These are phyloP conservation scores for Microtus montanus DNA, from an alignment of 2,113 vertebrate genomes.

Conservation along the genomic window DNA sequence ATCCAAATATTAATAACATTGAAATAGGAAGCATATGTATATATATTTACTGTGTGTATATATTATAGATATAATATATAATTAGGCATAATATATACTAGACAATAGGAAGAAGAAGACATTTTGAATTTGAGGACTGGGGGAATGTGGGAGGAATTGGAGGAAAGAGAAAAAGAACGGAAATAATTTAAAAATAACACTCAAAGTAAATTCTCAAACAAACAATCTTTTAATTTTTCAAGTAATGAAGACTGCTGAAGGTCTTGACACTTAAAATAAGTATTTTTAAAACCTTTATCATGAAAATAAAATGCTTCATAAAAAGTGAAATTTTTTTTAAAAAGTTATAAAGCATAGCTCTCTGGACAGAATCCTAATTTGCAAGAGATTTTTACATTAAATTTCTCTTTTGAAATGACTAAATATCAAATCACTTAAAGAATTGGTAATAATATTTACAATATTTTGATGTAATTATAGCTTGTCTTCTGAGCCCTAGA, in stretches of 20 bases:
- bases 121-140: neutral
- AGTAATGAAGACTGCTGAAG: no score
- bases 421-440: neutral
- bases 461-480: neutral
- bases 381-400: neutral
- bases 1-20: neutral
- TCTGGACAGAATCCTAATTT: neutral
- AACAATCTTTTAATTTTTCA: no score
- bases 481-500: neutral
- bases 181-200: no score
- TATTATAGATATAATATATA: neutral
- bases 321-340: no score
- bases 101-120: neutral
- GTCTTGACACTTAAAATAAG: no score
- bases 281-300: no score
- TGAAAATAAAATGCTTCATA: no score
- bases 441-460: neutral
- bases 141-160: neutral
- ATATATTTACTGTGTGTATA: neutral
- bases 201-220: no score
- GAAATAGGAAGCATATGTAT: neutral
- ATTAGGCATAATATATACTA: neutral
- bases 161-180: neutral
- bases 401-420: neutral
- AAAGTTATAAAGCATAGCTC: neutral